A percentile compares a stretch with the other conserved stretches of the same genome.
These are phyloP conservation scores for Donacobius atricapilla DNA, from an alignment of 2,113 vertebrate species.

Conservation along the genomic window DNA sequence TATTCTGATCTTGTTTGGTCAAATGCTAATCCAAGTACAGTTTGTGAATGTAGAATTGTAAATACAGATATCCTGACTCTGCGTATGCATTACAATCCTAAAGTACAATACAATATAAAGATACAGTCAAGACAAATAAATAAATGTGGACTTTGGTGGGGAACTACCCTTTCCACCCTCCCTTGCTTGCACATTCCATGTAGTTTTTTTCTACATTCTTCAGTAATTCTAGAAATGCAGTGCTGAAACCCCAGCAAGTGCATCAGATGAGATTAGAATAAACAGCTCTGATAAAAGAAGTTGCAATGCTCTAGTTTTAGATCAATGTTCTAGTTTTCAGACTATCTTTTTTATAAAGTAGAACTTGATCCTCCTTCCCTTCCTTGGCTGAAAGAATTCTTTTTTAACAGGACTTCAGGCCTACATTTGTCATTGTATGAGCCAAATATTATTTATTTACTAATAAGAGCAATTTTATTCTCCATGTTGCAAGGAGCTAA, in stretches of 20 bases:
- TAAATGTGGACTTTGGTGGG: not conserved
- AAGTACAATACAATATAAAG: not conserved
- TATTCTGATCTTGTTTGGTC: not conserved
- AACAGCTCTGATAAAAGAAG: not conserved
- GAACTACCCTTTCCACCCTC: not conserved
- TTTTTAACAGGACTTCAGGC: not conserved
- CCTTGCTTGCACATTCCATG: not conserved
- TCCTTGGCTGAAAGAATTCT: not conserved
- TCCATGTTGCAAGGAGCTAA: not conserved
- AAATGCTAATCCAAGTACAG: not conserved
- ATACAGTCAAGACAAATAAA: not conserved
- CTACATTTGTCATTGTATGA: not conserved
- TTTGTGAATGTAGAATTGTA: not conserved
- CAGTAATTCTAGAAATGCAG: not conserved
- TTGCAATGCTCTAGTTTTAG: not conserved
- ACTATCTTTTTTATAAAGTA: not conserved
- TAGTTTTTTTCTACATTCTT: not conserved
- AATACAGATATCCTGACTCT: not conserved
- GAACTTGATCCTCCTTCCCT: not conserved
- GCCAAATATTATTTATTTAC: not conserved
- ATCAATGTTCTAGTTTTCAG: not conserved
- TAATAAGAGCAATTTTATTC: not conserved
- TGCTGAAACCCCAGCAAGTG: not conserved
- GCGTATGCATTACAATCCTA: not conserved
- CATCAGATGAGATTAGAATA: not conserved